Percentiles rank a stretch among this genome's conserved stretches.
Evolutionary conservation across 2,888 invertebrate species (phyloP).

Genomic region (Stenoptilia bipunctidactyla): DNA sequence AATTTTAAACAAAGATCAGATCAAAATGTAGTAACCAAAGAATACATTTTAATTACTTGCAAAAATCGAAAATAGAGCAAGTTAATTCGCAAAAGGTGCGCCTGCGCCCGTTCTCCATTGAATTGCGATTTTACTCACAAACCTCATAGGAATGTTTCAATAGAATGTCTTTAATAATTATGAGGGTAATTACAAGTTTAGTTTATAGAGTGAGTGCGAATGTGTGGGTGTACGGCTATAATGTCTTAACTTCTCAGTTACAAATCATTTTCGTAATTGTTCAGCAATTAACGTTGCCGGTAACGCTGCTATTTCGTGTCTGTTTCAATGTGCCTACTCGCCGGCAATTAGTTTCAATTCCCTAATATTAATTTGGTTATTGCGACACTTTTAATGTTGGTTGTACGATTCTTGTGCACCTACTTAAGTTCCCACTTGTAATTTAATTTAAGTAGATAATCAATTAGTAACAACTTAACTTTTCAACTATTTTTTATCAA

Average conservation of each 20-base stretch:
- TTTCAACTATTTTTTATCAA: no score
- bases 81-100: not conserved
- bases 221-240: constrained; percentile 20
- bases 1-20: no score
- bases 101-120: constrained; percentile 6
- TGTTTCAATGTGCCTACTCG: not conserved
- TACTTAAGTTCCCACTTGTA: no score
- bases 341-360: not conserved
- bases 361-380: not conserved
- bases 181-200: constrained; percentile 26
- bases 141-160: constrained; percentile 13
- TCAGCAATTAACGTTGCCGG: constrained; percentile 27
- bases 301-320: not conserved
- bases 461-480: no score
- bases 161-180: constrained; percentile 19
- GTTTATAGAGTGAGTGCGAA: constrained; percentile 22
- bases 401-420: no score
- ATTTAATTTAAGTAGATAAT: no score
- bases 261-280: constrained; percentile 39
- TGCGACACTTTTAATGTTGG: no score
- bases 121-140: not conserved
- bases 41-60: no score
- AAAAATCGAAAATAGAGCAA: no score
- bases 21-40: no score
- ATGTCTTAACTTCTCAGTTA: constrained; percentile 20